Evolutionary conservation across 1,140 invertebrate species (phyloP), one percentile per base, ranked within the genome.

Genomic region (Meloidogyne exigua): DNA sequence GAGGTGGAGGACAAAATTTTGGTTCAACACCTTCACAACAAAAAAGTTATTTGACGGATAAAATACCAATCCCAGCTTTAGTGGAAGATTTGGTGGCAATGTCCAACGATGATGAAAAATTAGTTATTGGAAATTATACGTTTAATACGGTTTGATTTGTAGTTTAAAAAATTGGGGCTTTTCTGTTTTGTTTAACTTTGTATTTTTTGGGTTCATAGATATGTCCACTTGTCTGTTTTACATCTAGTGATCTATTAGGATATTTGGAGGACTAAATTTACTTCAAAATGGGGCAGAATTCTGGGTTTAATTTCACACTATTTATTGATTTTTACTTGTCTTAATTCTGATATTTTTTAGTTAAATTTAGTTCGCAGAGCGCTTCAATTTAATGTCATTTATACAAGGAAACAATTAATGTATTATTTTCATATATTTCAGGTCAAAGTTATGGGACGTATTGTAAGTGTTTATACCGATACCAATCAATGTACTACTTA

Each of bases 401-500:
- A n/a, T n/a, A n/a, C n/a, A n/a, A n/a, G n/a, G n/a, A n/a, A n/a
- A n/a, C n/a, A n/a, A n/a, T n/a, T n/a, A 65, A 32, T 18, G 5
- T 68, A 0, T n/a, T 18, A 23, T 23, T 23, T n/a, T 68, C 0
- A 18, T 23, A 18, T 4, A n/a, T 68, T 10, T 70, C 1, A 70
- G 68, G 32, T 70, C 26, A 42, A 70, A 70, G 25, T 70, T 25
- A 71, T 71, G 69, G 69, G 69, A 32, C 36, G 62, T n/a, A 62
- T 71, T 49, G 69, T 62, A 25, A 71, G 39, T 71, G 69, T 44
- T 11, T 68, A n/a, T 25, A 57, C 69, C 5, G 69, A 42, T 2
- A 18, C 62, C 15, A 62, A 71, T 28, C 69, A 71, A 49, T 71
- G 69, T 28, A 71, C 69, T 18, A 71, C 69, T n/a, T 71, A 71